phyloP scores from a whole-genome alignment of 2,888 invertebrate genomes.

The Conomelus anceps region DNA sequence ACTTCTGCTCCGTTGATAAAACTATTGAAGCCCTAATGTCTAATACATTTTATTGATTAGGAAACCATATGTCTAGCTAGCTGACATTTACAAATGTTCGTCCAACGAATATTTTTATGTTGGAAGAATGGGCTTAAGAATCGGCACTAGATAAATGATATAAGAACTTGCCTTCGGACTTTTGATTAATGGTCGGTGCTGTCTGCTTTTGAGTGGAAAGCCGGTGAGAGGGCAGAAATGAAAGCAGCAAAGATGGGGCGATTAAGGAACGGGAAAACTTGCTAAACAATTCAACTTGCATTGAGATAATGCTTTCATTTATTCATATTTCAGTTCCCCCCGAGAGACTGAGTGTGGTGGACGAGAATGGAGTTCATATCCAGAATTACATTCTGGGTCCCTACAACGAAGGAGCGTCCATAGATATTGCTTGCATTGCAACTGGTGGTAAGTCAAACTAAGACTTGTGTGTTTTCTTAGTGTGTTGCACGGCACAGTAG shows the following conservation, averaged over 20 bases:
- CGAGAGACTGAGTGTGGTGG: constrained; percentile 68
- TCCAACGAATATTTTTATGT: not conserved
- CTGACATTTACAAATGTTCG: not conserved
- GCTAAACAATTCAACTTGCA: not conserved
- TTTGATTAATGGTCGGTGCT: not conserved
- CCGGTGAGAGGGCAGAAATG: no score
- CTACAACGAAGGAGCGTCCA: constrained; percentile 73
- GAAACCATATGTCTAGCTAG: not conserved
- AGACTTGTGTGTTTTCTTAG: no score
- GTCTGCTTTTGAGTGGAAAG: no score
- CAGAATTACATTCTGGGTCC: constrained; percentile 73
- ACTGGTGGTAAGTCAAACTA: constrained; percentile 75
- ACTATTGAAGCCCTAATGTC: not conserved
- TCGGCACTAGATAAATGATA: not conserved
- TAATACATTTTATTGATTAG: not conserved
- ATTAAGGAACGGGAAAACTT: no score
- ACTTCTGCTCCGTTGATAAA: not conserved
- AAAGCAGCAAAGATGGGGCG: no score
- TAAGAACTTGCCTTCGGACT: not conserved
- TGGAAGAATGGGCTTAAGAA: not conserved
- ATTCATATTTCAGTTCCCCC: constrained; percentile 62
- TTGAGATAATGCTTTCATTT: not conserved
- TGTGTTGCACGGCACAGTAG: no score
- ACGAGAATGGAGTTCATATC: constrained; percentile 68
- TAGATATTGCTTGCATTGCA: constrained; percentile 77